Evolutionary conservation across 2,113 vertebrate species (phyloP).

Genomic region (Saccopteryx leptura): DNA sequence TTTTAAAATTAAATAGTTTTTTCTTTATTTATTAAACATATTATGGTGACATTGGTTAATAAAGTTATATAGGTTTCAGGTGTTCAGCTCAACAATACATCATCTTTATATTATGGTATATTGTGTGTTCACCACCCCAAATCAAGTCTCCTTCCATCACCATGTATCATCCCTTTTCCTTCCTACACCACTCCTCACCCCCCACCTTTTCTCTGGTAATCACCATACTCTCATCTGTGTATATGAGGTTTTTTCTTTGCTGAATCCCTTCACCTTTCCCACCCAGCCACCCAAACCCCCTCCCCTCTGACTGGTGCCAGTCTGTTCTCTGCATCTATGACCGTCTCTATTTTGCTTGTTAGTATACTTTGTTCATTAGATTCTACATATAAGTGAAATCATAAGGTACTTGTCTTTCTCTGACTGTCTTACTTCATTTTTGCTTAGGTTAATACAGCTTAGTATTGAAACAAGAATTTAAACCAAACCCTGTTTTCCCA

Average conservation of each 20-base stretch:
- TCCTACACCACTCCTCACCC: neutral
- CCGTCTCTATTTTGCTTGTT: neutral
- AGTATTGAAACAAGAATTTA: constrained; percentile 3
- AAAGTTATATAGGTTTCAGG: neutral
- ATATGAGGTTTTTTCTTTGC: neutral
- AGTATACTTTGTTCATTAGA: neutral
- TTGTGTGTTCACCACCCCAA: neutral
- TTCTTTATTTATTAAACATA: neutral
- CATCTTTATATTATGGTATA: neutral
- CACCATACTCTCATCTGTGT: neutral
- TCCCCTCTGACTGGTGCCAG: neutral
- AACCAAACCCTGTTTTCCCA: neutral
- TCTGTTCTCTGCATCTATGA: neutral
- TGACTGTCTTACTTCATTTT: neutral
- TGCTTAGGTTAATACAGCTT: neutral
- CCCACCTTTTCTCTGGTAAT: neutral
- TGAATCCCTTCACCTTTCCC: neutral
- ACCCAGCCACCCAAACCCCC: neutral
- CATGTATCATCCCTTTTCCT: neutral
- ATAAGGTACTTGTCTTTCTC: neutral
- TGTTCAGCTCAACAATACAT: neutral
- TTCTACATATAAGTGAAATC: neutral
- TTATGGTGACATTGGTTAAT: neutral
- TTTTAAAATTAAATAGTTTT: constrained; percentile 34
- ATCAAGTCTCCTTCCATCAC: neutral